A percentile compares a stretch with the other conserved stretches of the same genome.
phyloP scores from a whole-genome alignment of 2,113 vertebrate genomes.

The Felis catus region F.catus_Fca126_mat1.0 CM031415.1:116099501-116100000 shows the following conservation, averaged over 20 bases:
- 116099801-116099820: neutral
- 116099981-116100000: neutral
- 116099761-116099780: neutral
- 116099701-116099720: neutral
- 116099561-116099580: neutral
- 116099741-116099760: neutral
- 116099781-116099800: neutral
- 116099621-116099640: neutral
- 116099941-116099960: neutral
- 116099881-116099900: neutral
- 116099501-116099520: neutral
- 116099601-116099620: neutral
- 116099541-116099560: neutral
- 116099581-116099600: neutral
- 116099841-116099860: neutral
- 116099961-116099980: neutral
- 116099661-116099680: neutral
- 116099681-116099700: conserved; percentile 24
- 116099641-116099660: neutral
- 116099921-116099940: neutral
- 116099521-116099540: neutral
- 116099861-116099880: neutral
- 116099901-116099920: neutral
- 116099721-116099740: neutral
- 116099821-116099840: neutral